A percentile compares a stretch with the other conserved stretches of the same genome.
phyloP scores from a whole-genome alignment of 2,113 vertebrate genomes.

The Anhinga rufa region DNA sequence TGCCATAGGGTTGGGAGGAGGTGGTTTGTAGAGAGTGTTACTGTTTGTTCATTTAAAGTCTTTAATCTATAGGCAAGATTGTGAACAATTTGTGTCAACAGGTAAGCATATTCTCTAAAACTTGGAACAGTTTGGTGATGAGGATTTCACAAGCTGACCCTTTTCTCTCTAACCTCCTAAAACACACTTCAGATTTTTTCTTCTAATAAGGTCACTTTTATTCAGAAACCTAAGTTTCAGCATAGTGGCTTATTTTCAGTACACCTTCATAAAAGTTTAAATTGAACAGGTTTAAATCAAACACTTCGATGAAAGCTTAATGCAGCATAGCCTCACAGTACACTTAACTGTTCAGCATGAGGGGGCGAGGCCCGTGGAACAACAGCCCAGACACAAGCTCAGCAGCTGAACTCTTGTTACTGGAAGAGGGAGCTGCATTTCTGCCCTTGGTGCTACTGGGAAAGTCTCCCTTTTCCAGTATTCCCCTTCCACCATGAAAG shows the following conservation, averaged over 20 bases:
- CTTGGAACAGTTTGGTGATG: not conserved
- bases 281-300: not conserved
- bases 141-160: not conserved
- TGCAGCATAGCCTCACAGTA: not conserved
- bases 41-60: not conserved
- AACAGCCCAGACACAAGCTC: not conserved
- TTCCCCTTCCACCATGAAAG: not conserved
- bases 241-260: not conserved
- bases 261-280: not conserved
- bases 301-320: not conserved
- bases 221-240: not conserved
- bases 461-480: not conserved
- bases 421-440: not conserved
- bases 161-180: not conserved
- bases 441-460: not conserved
- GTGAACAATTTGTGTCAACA: not conserved
- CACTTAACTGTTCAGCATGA: not conserved
- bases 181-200: not conserved
- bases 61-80: not conserved
- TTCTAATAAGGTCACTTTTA: not conserved
- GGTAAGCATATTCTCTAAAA: not conserved
- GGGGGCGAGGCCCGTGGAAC: not conserved
- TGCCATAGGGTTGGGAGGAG: not conserved
- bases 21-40: not conserved
- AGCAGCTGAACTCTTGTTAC: not conserved